Evolutionary conservation across 2,888 invertebrate genomes (phyloP).

Genomic region (Erebia palarica): DNA sequence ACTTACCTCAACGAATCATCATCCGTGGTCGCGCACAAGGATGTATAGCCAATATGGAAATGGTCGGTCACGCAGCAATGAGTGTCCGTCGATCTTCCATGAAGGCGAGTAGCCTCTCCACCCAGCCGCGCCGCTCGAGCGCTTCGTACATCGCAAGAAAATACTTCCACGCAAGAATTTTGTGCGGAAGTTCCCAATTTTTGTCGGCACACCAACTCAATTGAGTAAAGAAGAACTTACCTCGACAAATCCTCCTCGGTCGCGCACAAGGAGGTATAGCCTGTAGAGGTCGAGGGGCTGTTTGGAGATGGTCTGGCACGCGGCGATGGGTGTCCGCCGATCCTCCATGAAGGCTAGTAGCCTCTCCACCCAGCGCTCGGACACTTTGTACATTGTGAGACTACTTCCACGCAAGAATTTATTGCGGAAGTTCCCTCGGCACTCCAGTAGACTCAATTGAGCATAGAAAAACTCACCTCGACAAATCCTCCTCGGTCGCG

Average conservation of each 20-base stretch:
- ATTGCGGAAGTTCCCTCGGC: neutral
- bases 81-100: constrained; percentile 98
- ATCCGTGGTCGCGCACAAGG: constrained; percentile 97
- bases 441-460: too few species aligned
- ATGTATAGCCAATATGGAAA: constrained; percentile 98
- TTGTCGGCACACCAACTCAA: too few species aligned
- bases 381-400: too few species aligned
- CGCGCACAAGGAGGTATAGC: constrained; percentile 97
- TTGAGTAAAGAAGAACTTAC: too few species aligned
- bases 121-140: constrained; percentile 96
- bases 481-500: constrained; percentile 98
- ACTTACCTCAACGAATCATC: constrained; percentile 96
- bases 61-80: constrained; percentile 97
- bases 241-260: too few species aligned
- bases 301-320: constrained; percentile 98
- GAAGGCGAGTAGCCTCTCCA: constrained; percentile 96
- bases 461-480: too few species aligned
- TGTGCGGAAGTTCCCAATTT: too few species aligned
- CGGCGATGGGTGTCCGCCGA: constrained; percentile 97
- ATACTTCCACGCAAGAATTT: too few species aligned
- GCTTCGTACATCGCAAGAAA: constrained; percentile 99
- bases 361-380: too few species aligned
- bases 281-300: constrained; percentile 99
- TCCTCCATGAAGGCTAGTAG: too few species aligned
- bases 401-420: too few species aligned